A percentile compares a stretch with the other conserved stretches of the same genome.
Conservation (phyloP, 2,797 vertebrate species). For the Hoplostethus mediterraneus region DNA sequence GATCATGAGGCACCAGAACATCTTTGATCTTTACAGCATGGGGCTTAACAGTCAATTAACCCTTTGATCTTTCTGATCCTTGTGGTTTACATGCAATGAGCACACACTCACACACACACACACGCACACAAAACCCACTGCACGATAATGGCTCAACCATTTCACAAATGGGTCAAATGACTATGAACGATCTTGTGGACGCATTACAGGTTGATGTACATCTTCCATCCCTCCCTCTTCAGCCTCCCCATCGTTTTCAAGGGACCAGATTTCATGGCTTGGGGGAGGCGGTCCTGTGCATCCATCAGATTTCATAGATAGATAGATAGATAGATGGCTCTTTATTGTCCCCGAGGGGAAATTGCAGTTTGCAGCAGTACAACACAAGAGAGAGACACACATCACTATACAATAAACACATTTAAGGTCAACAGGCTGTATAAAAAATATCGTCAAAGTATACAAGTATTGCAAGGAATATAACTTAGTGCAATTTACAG, state of each 20-base stretch:
- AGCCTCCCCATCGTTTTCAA: conserved; percentile 32
- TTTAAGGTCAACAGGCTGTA: too few relatives aligned
- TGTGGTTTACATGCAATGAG: conserved; percentile 14
- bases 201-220: conserved; percentile 33
- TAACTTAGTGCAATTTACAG: too few relatives aligned
- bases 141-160: conserved; percentile 25
- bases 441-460: too few relatives aligned
- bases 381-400: too few relatives aligned
- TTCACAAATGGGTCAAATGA: conserved; percentile 29
- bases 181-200: background rate
- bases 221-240: conserved; percentile 17
- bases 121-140: conserved; percentile 26
- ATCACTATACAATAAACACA: too few relatives aligned
- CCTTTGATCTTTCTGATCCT: conserved; percentile 57
- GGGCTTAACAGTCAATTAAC: conserved; percentile 71
- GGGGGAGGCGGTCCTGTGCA: conserved; percentile 1
- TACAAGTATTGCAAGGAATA: too few relatives aligned
- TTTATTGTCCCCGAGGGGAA: too few relatives aligned
- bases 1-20: conserved; percentile 47
- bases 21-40: conserved; percentile 62
- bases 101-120: background rate
- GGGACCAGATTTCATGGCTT: conserved; percentile 47
- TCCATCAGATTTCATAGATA: conserved; percentile 49
- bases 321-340: too few relatives aligned
- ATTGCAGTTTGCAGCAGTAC: too few relatives aligned